A percentile compares a stretch with the other conserved stretches of the same genome.
Conservation (phyloP, 2,113 vertebrate genomes). For the Scalopus aquaticus region DNA sequence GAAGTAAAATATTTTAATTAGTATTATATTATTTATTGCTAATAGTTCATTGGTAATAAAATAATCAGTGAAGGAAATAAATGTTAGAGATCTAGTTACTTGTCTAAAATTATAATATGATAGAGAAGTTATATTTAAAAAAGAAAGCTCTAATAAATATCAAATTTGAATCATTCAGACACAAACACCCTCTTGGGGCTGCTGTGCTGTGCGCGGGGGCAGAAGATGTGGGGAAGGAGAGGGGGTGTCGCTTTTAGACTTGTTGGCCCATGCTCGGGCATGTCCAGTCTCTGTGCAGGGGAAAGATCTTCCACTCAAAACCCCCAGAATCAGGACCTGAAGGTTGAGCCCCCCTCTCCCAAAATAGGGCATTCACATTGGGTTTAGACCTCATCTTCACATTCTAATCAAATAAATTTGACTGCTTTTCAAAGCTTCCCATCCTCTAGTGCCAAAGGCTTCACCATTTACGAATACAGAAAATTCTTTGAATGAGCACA, state of each 20-base stretch:
- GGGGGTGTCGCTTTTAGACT: fast-evolving
- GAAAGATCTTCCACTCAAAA: background rate
- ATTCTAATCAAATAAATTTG: background rate
- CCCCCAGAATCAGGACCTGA: background rate
- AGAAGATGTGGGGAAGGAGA: fast-evolving
- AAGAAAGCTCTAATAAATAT: background rate
- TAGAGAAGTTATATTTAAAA: background rate
- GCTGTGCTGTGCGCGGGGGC: background rate
- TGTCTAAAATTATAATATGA: background rate
- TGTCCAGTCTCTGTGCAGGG: background rate
- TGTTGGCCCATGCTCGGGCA: background rate
- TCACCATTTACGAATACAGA: background rate
- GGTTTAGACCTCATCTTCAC: background rate
- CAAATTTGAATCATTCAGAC: constrained; percentile 18
- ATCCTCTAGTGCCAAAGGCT: background rate
- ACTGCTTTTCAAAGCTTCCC: background rate
- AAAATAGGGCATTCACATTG: fast-evolving
- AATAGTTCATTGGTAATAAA: background rate
- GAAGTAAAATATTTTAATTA: background rate
- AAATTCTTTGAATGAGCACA: background rate
- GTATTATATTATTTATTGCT: background rate
- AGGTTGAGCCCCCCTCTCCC: background rate
- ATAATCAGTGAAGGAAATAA: background rate
- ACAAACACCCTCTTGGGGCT: background rate
- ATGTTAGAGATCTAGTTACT: background rate